phyloP scores from a whole-genome alignment of 2,888 invertebrate species.

The Caenorhabditis doughertyi region DNA sequence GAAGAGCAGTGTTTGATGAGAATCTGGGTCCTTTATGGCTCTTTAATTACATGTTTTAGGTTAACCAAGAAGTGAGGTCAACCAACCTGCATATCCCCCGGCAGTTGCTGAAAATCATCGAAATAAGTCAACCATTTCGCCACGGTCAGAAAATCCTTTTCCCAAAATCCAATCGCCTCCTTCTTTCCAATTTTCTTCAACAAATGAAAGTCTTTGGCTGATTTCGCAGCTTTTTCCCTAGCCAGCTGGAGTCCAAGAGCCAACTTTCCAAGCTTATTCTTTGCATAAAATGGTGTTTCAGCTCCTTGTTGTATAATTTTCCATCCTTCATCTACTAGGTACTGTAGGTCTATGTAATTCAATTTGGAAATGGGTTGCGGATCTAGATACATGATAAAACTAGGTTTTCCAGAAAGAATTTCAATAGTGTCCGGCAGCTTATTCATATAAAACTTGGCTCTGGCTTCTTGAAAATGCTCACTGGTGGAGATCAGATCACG shows the following conservation, averaged over 20 bases:
- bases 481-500: conserved; percentile 35
- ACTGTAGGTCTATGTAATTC: conserved; percentile 34
- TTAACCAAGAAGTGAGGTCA: too few relatives aligned
- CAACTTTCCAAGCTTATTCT: conserved; percentile 33
- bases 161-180: conserved; percentile 43
- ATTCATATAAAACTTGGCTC: background rate
- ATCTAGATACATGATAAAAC: conserved; percentile 36
- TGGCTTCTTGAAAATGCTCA: background rate
- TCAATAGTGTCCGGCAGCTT: conserved; percentile 33
- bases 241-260: conserved; percentile 16
- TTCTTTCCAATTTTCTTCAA: conserved; percentile 20
- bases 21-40: too few relatives aligned
- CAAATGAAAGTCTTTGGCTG: conserved; percentile 3
- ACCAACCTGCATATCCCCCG: background rate
- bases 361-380: background rate
- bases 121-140: conserved; percentile 63
- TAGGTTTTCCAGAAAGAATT: conserved; percentile 24
- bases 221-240: background rate
- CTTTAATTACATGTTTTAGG: too few relatives aligned
- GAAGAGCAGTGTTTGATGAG: too few relatives aligned
- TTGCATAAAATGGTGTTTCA: conserved; percentile 28
- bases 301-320: conserved; percentile 20
- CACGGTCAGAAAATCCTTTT: conserved; percentile 46
- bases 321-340: conserved; percentile 30
- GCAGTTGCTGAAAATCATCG: conserved; percentile 53